Percentiles rank a stretch among this genome's conserved stretches.
Conservation (phyloP, 1,140 invertebrate genomes). For the Chironomus striatipennis region DNA sequence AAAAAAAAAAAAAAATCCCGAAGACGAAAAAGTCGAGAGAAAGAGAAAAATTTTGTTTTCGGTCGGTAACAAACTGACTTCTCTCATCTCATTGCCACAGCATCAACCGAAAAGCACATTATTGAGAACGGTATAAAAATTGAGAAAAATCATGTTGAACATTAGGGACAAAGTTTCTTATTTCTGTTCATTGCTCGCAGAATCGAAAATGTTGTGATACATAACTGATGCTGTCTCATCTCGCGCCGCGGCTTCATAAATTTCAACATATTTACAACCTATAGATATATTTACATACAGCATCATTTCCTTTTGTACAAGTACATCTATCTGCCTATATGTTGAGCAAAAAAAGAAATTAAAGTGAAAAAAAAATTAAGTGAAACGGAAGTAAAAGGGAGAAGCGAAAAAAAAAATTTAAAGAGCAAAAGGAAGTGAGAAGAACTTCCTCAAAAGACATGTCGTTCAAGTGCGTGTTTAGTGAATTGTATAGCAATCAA, state of each 20-base stretch:
- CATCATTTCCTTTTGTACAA: no score
- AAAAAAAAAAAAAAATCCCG: no score
- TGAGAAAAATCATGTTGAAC: background rate
- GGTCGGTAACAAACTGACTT: background rate
- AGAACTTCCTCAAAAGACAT: no score
- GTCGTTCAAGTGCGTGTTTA: background rate
- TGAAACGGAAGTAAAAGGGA: no score
- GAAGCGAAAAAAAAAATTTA: no score
- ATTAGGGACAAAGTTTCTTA: background rate
- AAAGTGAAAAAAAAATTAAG: no score
- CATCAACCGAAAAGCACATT: background rate
- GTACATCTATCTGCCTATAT: no score
- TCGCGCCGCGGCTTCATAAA: background rate
- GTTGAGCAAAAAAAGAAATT: no score
- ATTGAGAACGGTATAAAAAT: background rate
- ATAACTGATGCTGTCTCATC: conserved; percentile 17
- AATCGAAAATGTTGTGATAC: conserved; percentile 22
- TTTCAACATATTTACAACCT: background rate
- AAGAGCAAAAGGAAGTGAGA: no score
- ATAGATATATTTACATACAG: background rate
- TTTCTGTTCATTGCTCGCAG: background rate
- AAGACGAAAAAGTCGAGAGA: background rate
- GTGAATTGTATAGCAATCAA: background rate
- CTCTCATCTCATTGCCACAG: background rate
- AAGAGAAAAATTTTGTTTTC: background rate